Base-by-base conservation (phyloP, 2,797 vertebrate genomes). In the Allobates femoralis region DNA sequence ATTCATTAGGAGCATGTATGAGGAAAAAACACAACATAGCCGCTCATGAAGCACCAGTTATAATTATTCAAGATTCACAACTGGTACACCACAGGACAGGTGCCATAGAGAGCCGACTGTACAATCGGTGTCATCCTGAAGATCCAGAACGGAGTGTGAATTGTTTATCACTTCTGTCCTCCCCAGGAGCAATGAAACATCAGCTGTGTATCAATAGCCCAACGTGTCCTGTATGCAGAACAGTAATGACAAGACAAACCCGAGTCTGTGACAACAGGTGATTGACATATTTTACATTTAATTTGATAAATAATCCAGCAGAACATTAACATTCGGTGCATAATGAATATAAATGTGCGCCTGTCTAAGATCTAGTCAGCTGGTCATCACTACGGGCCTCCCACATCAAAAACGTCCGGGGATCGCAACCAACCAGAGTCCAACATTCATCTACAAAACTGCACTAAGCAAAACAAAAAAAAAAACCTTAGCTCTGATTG, bases 221-320 rank as follows among this genome's bases (percentile, higher is more conserved):
- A 21, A 58, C 21, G 21, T 58, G 56, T 58, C 56, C 56, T n/a
- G 21, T n/a, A n/a, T 23, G 23, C n/a, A n/a, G 5, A 2, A 1
- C 56, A 21, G 21, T 2, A 7, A 58, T n/a, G 19, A 58, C 7
- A 5, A 21, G 6, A 58, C 21, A n/a, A 11, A 46, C 41, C 41
- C 11, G 41, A 46, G 56, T 58, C 56, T 58, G 56, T 8, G 28
- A 32, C 18, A 32, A 32, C 66, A 69, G 66, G 37, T 11, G 37
- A 37, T 3, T 69, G 19, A 69, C 1, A 69, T 69, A 81, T 81
- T 81, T 51, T 34, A 12, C 30, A 15, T 2, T 18, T 69, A 14
- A 23, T 30, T 1, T 41, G 30, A 83, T 83, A 58, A 83, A 83
- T 83, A 83, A 51, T 55, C 34, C 30, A 55, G 46, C 79, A 67